These are phyloP conservation scores for Tolypeutes matacus DNA, from an alignment of 2,797 vertebrate genomes.

Conservation along the genomic window DNA sequence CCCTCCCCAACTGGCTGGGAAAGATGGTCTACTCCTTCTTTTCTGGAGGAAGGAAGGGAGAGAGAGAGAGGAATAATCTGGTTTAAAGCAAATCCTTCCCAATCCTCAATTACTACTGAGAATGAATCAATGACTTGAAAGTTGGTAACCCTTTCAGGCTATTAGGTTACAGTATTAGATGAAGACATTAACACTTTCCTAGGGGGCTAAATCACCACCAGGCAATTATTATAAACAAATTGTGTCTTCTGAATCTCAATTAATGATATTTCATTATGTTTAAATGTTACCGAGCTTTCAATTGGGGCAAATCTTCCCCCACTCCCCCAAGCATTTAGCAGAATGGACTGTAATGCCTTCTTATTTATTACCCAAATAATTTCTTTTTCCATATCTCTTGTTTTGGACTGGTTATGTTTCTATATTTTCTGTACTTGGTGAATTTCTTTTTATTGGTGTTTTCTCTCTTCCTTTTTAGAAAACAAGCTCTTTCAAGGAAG, in stretches of 20 bases:
- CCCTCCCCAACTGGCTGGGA: neutral
- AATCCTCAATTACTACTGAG: neutral
- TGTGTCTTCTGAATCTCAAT: neutral
- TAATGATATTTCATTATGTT: neutral
- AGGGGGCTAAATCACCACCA: neutral
- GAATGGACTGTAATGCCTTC: neutral
- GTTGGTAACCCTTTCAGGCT: neutral
- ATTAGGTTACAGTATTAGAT: neutral
- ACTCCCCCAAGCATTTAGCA: neutral
- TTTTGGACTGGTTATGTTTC: neutral
- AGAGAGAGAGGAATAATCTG: neutral
- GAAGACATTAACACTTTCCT: neutral
- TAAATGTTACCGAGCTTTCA: constrained; percentile 28
- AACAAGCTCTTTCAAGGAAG: constrained; percentile 11
- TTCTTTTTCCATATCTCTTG: neutral
- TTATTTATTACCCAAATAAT: neutral
- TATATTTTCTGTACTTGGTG: neutral
- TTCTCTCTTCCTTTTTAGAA: constrained; percentile 38
- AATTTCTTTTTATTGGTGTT: constrained; percentile 22
- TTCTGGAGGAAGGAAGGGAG: neutral
- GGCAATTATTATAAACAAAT: neutral
- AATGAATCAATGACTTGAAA: neutral
- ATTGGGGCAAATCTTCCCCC: neutral
- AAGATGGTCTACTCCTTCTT: neutral
- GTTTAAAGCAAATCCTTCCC: constrained; percentile 13